These are phyloP conservation scores for Lysandra bellargus DNA, from an alignment of 2,888 invertebrate genomes.

Conservation along the genomic window DNA sequence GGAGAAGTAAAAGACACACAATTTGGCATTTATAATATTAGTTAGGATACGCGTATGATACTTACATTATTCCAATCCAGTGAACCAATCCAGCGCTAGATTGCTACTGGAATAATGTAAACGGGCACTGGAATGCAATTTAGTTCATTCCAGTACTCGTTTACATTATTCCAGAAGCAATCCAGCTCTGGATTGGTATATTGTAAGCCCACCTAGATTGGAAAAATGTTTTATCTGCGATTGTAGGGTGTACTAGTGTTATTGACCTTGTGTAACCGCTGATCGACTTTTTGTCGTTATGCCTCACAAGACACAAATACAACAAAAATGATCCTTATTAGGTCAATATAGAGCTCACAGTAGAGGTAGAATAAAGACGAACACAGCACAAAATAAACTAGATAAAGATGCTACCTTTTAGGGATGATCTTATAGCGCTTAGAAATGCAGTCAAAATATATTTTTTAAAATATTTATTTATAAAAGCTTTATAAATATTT, in stretches of 20 bases:
- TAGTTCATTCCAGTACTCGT: too few relatives aligned
- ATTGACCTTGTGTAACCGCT: conserved; percentile 46
- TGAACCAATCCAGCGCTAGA: too few relatives aligned
- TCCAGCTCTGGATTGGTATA: too few relatives aligned
- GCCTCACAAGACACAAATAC: conserved; percentile 28
- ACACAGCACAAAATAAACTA: neutral
- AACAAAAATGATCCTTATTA: conserved; percentile 9
- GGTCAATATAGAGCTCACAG: neutral
- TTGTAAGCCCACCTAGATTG: neutral
- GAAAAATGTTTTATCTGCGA: conserved; percentile 28
- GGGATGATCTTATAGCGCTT: neutral
- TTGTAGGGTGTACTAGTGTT: conserved; percentile 37
- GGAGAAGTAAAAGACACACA: too few relatives aligned
- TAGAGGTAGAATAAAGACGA: neutral
- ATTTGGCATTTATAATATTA: too few relatives aligned
- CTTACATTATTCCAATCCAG: too few relatives aligned
- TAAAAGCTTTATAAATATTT: neutral
- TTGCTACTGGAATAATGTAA: too few relatives aligned
- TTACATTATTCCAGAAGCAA: too few relatives aligned
- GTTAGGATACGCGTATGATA: too few relatives aligned
- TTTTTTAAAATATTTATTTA: too few relatives aligned
- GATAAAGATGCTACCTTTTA: neutral
- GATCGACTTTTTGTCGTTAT: conserved; percentile 44
- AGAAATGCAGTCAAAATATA: neutral
- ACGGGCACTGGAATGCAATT: too few relatives aligned